Percentiles rank a stretch among this genome's conserved stretches.
phyloP scores from a whole-genome alignment of 2,113 vertebrate genomes.

The Pedetes capensis region DNA sequence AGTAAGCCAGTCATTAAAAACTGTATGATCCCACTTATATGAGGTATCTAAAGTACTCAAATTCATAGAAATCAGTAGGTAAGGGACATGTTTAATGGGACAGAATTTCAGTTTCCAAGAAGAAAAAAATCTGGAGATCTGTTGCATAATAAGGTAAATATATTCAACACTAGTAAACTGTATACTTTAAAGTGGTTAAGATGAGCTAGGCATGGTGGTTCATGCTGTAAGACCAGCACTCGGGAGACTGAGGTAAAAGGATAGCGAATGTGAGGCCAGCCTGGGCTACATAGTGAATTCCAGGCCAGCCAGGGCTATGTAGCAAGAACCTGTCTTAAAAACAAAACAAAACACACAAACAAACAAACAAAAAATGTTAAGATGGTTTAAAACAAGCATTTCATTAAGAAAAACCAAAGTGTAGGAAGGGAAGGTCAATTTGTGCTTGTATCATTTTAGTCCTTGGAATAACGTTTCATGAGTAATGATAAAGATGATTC shows the following conservation, averaged over 20 bases:
- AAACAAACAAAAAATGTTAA: no score
- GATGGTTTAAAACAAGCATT: not conserved
- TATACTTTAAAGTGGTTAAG: no score
- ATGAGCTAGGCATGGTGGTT: no score
- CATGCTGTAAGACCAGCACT: no score
- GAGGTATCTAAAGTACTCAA: not conserved
- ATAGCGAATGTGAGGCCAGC: no score
- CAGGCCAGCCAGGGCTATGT: no score
- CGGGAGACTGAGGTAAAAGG: no score
- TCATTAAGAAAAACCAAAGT: not conserved
- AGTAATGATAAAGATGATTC: not conserved
- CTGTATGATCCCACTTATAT: not conserved
- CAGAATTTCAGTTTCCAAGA: not conserved
- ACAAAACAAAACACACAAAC: no score
- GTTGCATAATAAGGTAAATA: not conserved
- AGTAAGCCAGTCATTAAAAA: not conserved
- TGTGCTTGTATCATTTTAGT: not conserved
- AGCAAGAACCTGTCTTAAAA: no score
- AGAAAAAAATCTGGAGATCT: not conserved
- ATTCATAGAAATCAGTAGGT: not conserved
- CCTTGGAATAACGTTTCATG: not conserved
- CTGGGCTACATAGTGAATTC: no score
- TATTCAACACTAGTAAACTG: not conserved
- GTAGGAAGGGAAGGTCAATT: not conserved
- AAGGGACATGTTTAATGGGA: not conserved